phyloP scores from a whole-genome alignment of 2,797 vertebrate genomes.

The Anguilla megastoma region DNA sequence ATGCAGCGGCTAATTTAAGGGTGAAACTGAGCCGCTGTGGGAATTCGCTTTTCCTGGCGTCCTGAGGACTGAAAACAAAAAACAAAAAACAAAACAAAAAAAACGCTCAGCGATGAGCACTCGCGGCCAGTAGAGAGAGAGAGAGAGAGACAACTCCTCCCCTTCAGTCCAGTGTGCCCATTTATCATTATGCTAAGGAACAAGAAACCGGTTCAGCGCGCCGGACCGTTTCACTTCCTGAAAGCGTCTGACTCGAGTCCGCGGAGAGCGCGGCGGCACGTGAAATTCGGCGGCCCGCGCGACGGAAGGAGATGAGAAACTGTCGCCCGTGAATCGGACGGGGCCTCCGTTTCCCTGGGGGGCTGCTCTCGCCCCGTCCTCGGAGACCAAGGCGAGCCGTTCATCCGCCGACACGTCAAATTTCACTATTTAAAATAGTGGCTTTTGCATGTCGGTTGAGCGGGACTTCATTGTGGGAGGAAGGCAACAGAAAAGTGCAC shows the following conservation, averaged over 20 bases:
- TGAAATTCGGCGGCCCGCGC: neutral
- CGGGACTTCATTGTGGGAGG: neutral
- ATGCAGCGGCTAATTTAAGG: neutral
- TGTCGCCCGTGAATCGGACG: neutral
- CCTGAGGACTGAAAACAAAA: neutral
- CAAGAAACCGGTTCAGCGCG: neutral
- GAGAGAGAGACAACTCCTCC: neutral
- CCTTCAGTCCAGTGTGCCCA: neutral
- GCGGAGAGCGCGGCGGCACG: neutral
- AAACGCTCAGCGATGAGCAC: neutral
- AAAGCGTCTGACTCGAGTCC: neutral
- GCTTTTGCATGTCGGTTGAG: neutral
- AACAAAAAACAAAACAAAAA: neutral
- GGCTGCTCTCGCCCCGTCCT: neutral
- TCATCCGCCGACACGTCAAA: neutral
- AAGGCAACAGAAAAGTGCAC: neutral
- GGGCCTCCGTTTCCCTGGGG: neutral
- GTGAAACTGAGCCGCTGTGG: neutral
- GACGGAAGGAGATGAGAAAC: constrained; percentile 2
- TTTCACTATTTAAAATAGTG: too few species aligned
- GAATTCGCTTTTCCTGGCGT: neutral
- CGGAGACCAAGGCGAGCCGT: neutral
- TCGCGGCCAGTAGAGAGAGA: neutral
- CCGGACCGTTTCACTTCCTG: neutral
- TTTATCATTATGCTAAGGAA: constrained; percentile 15